Evolutionary conservation across 1,140 invertebrate species (phyloP).

Genomic region (Onthophagus taurus): DNA sequence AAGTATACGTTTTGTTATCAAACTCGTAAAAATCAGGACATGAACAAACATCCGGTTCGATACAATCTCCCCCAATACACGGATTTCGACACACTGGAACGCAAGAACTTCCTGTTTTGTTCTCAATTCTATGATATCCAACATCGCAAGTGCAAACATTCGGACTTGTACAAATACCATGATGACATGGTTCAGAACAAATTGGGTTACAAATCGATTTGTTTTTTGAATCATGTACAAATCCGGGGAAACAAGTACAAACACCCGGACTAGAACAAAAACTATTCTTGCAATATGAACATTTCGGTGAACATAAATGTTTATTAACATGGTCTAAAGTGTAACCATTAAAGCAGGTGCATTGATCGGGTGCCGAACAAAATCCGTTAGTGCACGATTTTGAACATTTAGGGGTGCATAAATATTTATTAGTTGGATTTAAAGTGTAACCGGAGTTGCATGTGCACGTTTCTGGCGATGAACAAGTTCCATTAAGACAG

Average conservation of each 20-base stretch:
- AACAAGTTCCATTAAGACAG: conserved; percentile 28
- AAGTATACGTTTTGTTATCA: conserved; percentile 29
- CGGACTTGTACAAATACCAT: conserved; percentile 39
- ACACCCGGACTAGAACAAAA: conserved; percentile 44
- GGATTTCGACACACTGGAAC: conserved; percentile 36
- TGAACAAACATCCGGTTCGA: conserved; percentile 39
- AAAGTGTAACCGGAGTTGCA: conserved; percentile 28
- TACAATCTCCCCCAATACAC: conserved; percentile 39
- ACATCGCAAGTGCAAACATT: conserved; percentile 26
- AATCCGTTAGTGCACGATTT: conserved; percentile 36
- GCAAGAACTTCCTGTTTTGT: conserved; percentile 26
- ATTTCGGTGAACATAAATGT: conserved; percentile 15
- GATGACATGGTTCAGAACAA: conserved; percentile 22
- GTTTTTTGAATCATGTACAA: conserved; percentile 17
- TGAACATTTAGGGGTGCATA: conserved; percentile 38
- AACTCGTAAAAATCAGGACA: conserved; percentile 49
- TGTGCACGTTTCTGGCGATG: conserved; percentile 24
- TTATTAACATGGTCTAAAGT: conserved; percentile 30
- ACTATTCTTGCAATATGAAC: conserved; percentile 34
- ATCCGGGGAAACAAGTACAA: conserved; percentile 39
- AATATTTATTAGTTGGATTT: conserved; percentile 21
- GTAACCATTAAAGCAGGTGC: conserved; percentile 43
- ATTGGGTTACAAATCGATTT: conserved; percentile 39
- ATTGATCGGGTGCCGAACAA: conserved; percentile 38
- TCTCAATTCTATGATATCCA: background rate